phyloP scores from a whole-genome alignment of 2,797 vertebrate genomes.

The Myotis findleyi region DNA sequence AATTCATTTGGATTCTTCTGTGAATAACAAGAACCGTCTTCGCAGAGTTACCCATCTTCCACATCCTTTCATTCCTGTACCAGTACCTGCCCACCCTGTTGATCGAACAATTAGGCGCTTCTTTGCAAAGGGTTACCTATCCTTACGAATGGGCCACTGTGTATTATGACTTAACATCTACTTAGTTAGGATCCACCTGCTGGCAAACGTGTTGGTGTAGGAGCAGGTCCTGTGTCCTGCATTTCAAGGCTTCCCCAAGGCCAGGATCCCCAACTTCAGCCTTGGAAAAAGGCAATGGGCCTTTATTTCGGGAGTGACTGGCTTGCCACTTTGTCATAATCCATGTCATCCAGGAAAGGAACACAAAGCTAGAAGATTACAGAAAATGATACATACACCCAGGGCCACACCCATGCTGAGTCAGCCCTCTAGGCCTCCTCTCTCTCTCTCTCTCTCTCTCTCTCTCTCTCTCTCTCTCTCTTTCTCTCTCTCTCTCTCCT shows the following conservation, averaged over 20 bases:
- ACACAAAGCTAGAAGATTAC: slow-evolving; percentile 65
- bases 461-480: neutral
- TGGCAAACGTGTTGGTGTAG: neutral
- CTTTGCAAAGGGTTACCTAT: neutral
- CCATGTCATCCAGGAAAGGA: slow-evolving; percentile 29
- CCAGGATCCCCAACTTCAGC: neutral
- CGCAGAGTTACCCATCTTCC: neutral
- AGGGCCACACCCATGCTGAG: slow-evolving; percentile 59
- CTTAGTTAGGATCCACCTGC: neutral
- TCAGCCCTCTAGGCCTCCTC: neutral
- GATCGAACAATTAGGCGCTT: neutral
- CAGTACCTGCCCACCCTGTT: neutral
- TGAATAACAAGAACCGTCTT: neutral
- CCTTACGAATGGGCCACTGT: neutral
- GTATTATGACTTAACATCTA: neutral
- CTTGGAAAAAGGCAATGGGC: slow-evolving; percentile 23
- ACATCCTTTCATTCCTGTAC: neutral
- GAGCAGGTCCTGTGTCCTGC: neutral
- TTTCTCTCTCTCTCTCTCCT: neutral
- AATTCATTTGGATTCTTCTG: neutral
- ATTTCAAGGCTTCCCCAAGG: neutral
- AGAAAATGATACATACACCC: neutral
- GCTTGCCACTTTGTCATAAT: neutral
- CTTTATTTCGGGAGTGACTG: neutral
- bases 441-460: neutral